phyloP scores from a whole-genome alignment of 1,140 invertebrate species.

The Brachionus plicatilis region DNA sequence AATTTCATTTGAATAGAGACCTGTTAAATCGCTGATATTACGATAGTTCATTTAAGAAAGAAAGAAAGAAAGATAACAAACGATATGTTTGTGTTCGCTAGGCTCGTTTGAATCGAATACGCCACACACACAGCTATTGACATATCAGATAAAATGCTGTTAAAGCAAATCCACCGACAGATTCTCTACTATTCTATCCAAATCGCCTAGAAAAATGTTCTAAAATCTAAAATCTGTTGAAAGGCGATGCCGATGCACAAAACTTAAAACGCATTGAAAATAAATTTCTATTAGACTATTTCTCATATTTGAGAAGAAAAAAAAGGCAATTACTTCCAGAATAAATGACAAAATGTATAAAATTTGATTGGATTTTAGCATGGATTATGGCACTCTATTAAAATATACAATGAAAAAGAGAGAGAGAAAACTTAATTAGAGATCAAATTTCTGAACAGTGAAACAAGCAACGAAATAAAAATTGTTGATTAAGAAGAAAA shows the following conservation, averaged over 20 bases:
- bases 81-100: neutral
- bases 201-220: neutral
- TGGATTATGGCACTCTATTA: conserved; percentile 23
- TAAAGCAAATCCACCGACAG: neutral
- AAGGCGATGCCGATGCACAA: neutral
- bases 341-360: conserved; percentile 29
- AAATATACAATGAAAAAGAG: neutral
- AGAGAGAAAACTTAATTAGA: neutral
- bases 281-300: neutral
- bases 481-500: neutral
- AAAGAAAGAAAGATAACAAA: neutral
- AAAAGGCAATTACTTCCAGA: conserved; percentile 35
- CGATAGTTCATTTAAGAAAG: neutral
- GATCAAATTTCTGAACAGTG: conserved; percentile 5
- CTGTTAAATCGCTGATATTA: neutral
- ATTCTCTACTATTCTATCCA: neutral
- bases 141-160: conserved; percentile 9
- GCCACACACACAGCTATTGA: neutral
- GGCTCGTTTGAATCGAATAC: neutral
- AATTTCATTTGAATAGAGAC: conserved; percentile 16
- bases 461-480: neutral
- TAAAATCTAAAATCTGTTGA: neutral
- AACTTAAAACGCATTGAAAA: neutral
- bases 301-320: neutral
- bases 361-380: conserved; percentile 13